phyloP scores from a whole-genome alignment of 2,888 invertebrate species.

The Brachypalpus laphriformis region DNA sequence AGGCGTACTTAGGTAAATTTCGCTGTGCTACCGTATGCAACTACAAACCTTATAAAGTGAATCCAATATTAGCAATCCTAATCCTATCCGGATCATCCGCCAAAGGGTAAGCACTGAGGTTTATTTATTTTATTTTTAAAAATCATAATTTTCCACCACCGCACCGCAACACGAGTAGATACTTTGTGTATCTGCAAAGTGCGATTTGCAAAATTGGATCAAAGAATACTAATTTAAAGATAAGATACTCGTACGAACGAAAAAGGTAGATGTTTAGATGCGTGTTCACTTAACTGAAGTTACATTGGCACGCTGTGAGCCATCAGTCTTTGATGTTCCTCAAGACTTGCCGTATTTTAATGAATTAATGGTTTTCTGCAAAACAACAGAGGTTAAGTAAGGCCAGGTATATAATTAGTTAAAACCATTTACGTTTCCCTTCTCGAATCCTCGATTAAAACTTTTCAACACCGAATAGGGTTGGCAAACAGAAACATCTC shows the following conservation, averaged over 20 bases:
- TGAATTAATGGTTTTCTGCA: constrained; percentile 44
- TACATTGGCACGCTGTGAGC: background rate
- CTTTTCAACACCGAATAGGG: constrained; percentile 24
- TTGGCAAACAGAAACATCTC: background rate
- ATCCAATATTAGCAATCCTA: constrained; percentile 35
- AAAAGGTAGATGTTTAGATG: constrained; percentile 15
- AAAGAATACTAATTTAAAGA: constrained; percentile 15
- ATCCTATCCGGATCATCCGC: constrained; percentile 52
- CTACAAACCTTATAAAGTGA: constrained; percentile 1
- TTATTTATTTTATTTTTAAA: constrained; percentile 1
- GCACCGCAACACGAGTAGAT: background rate
- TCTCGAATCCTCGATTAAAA: constrained; percentile 5
- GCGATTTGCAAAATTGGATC: constrained; percentile 35
- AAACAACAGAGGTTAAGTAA: constrained; percentile 22
- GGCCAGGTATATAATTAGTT: constrained; percentile 54
- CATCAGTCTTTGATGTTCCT: constrained; percentile 43
- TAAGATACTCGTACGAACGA: background rate
- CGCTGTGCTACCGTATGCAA: constrained; percentile 7
- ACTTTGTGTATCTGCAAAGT: background rate
- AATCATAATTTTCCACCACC: constrained; percentile 16
- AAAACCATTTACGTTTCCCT: constrained; percentile 35
- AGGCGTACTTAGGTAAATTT: constrained; percentile 39
- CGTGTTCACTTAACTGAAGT: constrained; percentile 21
- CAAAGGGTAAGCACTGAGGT: constrained; percentile 48
- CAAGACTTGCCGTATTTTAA: constrained; percentile 33